Base-by-base conservation (phyloP, 2,797 vertebrate species). In the Setipinna tenuifilis region DNA sequence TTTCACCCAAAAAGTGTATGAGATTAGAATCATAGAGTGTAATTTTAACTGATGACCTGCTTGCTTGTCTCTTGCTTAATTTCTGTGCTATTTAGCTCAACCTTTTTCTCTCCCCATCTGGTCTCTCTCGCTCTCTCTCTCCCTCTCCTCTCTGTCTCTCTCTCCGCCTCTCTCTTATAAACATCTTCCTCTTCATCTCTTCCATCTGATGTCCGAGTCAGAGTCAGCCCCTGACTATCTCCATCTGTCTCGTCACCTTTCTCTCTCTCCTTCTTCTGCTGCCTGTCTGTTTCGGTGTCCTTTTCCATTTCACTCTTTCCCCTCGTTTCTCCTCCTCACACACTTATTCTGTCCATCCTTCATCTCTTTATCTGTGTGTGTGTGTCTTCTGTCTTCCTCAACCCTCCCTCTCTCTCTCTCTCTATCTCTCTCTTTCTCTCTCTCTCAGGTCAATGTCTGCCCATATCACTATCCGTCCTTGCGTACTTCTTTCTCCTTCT, bases 81-180 rank as follows among this genome's bases (percentile, higher is more conserved):
- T 61, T 83, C 83, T 87, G 83, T 48, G 46, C 10, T 48, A 48
- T 48, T 82, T 89, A 88, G 85, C 84, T 86, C 58, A 16, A 1
- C 80, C 3, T 16, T 3, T 19, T 23, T 14, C 19, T 58, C 57
- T 17, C 4, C 1, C 50, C 10, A 44, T 50, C 83, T 71, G 87
- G 85, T 31, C 90, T 85, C 88, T 88, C 68, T 84, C 87, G n/a
- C 61, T 62, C 21, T 62, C 61, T 62, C n/a, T n/a, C n/a, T n/a
- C n/a, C n/a, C n/a, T n/a, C n/a, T n/a, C 61, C 46, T 31, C n/a
- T 61, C 75, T 4, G n/a, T 28, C 62, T 65, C 62, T 65, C 62
- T 62, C 21, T 62, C 10, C 28, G 23, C n/a, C 4, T 12, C 3
- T 12, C n/a, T 65, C 16, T 10, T 6, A 19, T 62, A 19, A 62